phyloP scores from a whole-genome alignment of 2,113 vertebrate genomes.

The Notothenia coriiceps region DNA sequence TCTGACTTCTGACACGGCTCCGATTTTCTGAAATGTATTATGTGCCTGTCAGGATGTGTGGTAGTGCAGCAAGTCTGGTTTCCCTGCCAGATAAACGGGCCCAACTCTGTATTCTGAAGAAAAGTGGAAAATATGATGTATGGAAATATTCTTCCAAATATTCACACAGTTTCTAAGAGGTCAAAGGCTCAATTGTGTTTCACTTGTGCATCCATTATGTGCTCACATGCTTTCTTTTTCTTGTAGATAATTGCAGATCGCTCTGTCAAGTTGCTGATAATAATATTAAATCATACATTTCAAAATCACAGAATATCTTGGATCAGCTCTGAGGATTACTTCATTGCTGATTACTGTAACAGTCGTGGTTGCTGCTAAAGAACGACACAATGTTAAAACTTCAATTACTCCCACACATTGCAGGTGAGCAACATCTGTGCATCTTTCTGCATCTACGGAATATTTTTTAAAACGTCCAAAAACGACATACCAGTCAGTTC shows the following conservation, averaged over 20 bases:
- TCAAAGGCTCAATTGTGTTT: constrained; percentile 29
- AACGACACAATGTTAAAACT: constrained; percentile 25
- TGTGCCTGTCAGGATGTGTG: constrained; percentile 54
- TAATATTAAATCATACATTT: constrained; percentile 27
- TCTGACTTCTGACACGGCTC: constrained; percentile 38
- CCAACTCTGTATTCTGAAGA: constrained; percentile 46
- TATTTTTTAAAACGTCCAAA: constrained; percentile 16
- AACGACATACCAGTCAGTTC: neutral
- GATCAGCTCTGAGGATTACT: constrained; percentile 26
- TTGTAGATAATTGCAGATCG: constrained; percentile 5
- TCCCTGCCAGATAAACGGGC: constrained; percentile 60
- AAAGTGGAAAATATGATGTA: constrained; percentile 75
- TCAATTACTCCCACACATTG: neutral
- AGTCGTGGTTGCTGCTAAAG: constrained; percentile 40
- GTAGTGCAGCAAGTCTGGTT: constrained; percentile 54
- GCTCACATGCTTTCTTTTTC: constrained; percentile 1
- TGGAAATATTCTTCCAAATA: constrained; percentile 63
- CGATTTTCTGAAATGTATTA: constrained; percentile 55
- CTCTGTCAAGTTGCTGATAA: constrained; percentile 23
- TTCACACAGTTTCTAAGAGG: constrained; percentile 42
- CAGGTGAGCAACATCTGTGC: constrained; percentile 43
- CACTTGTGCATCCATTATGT: neutral
- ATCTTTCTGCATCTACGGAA: constrained; percentile 27
- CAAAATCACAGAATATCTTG: constrained; percentile 14
- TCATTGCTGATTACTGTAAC: constrained; percentile 54